Percentiles rank a stretch among this genome's conserved stretches.
Evolutionary conservation across 1,140 invertebrate species (phyloP).

Genomic region (Drosophila baimaii): DNA sequence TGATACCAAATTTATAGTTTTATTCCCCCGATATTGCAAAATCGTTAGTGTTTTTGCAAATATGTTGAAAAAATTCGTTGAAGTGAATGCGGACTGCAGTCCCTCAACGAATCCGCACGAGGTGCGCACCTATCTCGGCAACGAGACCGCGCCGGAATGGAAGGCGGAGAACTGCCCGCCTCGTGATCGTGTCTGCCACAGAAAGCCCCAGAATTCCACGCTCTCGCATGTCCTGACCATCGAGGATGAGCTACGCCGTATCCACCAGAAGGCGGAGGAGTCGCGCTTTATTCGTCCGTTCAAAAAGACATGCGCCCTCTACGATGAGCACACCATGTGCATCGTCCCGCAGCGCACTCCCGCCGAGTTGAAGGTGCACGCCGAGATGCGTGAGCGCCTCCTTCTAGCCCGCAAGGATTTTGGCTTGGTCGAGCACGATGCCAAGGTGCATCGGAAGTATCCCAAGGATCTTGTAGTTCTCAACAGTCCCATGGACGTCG

Average conservation of each 20-base stretch:
- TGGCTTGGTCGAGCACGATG: slow-evolving; percentile 68
- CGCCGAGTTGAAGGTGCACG: slow-evolving; percentile 58
- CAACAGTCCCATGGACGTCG: slow-evolving; percentile 63
- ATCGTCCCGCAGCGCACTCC: slow-evolving; percentile 68
- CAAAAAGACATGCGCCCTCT: slow-evolving; percentile 60
- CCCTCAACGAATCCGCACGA: slow-evolving; percentile 77
- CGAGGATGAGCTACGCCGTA: slow-evolving; percentile 72
- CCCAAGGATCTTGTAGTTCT: slow-evolving; percentile 61
- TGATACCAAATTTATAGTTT: slow-evolving; percentile 49
- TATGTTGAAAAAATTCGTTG: slow-evolving; percentile 82
- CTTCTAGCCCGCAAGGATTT: slow-evolving; percentile 40
- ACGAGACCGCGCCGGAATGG: slow-evolving; percentile 61
- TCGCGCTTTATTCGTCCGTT: slow-evolving; percentile 59
- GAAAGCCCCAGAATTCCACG: slow-evolving; percentile 62
- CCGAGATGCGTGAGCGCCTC: slow-evolving; percentile 68
- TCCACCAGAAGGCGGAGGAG: slow-evolving; percentile 69
- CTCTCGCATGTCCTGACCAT: slow-evolving; percentile 75
- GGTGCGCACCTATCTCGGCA: slow-evolving; percentile 76
- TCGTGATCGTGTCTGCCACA: slow-evolving; percentile 59
- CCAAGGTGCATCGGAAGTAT: slow-evolving; percentile 26
- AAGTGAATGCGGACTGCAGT: slow-evolving; percentile 69
- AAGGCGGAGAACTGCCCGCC: slow-evolving; percentile 56
- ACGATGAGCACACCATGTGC: slow-evolving; percentile 68
- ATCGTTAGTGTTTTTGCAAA: slow-evolving; percentile 49
- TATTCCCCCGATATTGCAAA: slow-evolving; percentile 31